Base-by-base conservation (phyloP, 1,140 invertebrate genomes). In the Conus ventricosus region DNA sequence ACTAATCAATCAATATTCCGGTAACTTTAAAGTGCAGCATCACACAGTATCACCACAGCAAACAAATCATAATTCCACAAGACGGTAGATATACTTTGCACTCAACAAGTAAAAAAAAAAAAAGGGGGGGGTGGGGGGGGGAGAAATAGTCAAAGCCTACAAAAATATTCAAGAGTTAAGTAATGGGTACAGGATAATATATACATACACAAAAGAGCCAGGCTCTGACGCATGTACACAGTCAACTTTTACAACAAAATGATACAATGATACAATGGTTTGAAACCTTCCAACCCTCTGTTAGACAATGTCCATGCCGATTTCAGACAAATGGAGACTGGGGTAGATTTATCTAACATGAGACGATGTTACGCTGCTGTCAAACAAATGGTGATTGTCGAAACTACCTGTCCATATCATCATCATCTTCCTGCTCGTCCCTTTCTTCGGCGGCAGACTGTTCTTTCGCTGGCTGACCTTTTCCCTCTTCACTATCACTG, bases 401-500 rank as follows among this genome's bases (percentile, higher is more conserved):
- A 23, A 53, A 54, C 80, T 81, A 81, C 80, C 80, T 81, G 80
- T 54, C 39, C 23, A 71, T 23, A 54, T 81, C 80, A 51, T 81
- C 76, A 27, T 51, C 80, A 81, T 81, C 80, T 23, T 53, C 80
- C 39, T 84, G 23, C 15, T 60, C 57, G 54, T 84, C 57, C 23
- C 82, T 84, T 84, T 84, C 55, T 11, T 60, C 82, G 13, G 55
- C 82, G 55, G 23, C 20, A 13, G 82, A 27, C 54, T 60, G 23
- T 60, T 84, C 27, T 63, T 63, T 84, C 27, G 23, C 27, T 8
- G 54, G 6, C 5, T 6, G 25, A 27, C 51, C 23, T 63, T 25
- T 84, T 25, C 63, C 82, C 57, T 84, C 82, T 63, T 84, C 57
- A 23, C 55, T 84, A 25, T 60, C 39, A 55, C 55, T 84, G 82